A percentile compares a stretch with the other conserved stretches of the same genome.
Conservation (phyloP, 2,888 invertebrate genomes). For the Trachelus tabidus region DNA sequence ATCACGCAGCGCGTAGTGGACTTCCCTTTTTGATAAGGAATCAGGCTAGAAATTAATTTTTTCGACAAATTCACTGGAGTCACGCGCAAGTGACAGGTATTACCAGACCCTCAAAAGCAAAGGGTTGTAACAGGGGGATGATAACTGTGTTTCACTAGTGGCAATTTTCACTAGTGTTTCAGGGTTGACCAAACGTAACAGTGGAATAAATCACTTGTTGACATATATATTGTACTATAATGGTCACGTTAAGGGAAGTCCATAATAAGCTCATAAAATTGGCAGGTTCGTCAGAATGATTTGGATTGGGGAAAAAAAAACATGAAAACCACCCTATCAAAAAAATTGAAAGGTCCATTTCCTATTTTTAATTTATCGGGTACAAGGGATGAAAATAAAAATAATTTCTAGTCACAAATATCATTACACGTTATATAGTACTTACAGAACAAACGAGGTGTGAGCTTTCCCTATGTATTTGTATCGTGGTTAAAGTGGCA, state of each 20-base stretch:
- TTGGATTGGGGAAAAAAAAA: background rate
- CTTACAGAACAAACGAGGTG: background rate
- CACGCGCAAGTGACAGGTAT: background rate
- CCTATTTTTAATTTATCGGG: background rate
- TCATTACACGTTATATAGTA: background rate
- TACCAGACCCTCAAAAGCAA: background rate
- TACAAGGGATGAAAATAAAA: background rate
- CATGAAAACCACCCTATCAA: background rate
- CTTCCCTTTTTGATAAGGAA: background rate
- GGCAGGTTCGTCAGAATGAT: slow-evolving; percentile 16
- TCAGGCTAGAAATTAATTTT: background rate
- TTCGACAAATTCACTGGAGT: background rate
- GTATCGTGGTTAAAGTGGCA: too few relatives aligned
- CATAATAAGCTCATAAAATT: slow-evolving; percentile 49
- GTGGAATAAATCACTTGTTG: background rate
- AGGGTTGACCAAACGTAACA: background rate
- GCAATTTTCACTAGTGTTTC: background rate
- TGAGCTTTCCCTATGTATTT: too few relatives aligned
- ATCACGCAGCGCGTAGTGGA: background rate
- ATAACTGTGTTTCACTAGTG: background rate
- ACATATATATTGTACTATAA: slow-evolving; percentile 12
- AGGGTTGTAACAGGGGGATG: background rate
- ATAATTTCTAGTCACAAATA: background rate
- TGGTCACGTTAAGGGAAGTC: slow-evolving; percentile 45
- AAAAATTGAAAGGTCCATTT: background rate